A percentile compares a stretch with the other conserved stretches of the same genome.
Conservation (phyloP, 2,113 vertebrate species). For the Gobius niger region DNA sequence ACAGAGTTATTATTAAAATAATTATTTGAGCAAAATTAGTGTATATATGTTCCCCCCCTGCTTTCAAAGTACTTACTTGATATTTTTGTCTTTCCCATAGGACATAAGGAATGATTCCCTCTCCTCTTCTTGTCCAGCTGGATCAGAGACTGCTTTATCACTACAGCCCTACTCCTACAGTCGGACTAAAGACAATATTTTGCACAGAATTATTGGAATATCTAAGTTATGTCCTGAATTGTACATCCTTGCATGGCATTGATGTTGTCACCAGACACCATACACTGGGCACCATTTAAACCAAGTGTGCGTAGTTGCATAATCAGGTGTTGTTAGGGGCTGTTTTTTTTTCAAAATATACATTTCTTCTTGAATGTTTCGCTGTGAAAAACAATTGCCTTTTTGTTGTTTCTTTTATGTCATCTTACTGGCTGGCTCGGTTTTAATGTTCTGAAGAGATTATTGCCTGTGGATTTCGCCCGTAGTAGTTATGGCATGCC, state of each 20-base stretch:
- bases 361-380: background rate
- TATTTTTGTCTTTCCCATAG: conserved; percentile 32
- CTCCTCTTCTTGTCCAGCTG: background rate
- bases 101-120: background rate
- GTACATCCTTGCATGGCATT: background rate
- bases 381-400: background rate
- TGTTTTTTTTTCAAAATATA: background rate
- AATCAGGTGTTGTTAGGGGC: background rate
- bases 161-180: conserved; percentile 4
- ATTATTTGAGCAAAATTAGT: too few species aligned
- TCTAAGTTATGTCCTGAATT: conserved; percentile 12
- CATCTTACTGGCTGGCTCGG: background rate
- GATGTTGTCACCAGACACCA: background rate
- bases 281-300: background rate
- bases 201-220: conserved; percentile 19
- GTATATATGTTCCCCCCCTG: background rate
- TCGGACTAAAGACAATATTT: conserved; percentile 15
- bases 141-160: background rate
- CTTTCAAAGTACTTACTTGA: background rate
- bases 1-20: too few species aligned
- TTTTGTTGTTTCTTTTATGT: background rate
- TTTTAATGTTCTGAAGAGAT: background rate
- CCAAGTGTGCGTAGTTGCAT: background rate
- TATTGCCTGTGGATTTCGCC: background rate
- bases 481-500: background rate